phyloP scores from a whole-genome alignment of 35 echinoderm and acorn worm species.

The Ptychodera flava region DNA sequence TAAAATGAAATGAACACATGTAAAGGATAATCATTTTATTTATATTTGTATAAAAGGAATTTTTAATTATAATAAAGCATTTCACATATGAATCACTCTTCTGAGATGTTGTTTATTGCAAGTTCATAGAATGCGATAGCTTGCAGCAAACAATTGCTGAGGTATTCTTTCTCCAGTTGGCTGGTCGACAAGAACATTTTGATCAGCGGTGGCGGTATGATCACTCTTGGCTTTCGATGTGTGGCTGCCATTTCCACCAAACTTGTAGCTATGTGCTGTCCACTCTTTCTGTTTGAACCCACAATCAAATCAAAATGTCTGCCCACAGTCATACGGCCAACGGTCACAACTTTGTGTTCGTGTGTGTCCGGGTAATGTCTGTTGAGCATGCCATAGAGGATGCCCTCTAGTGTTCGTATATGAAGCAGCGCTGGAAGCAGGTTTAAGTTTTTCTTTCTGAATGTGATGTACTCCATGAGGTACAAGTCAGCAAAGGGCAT shows the following conservation, averaged over 20 bases:
- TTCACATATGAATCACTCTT: not conserved
- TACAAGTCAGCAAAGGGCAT: constrained; percentile 65
- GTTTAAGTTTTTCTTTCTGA: constrained; percentile 38
- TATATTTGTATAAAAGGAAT: too few relatives aligned
- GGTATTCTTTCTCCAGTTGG: constrained; percentile 56
- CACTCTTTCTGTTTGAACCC: constrained; percentile 49
- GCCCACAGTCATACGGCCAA: constrained; percentile 44
- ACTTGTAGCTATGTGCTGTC: constrained; percentile 33
- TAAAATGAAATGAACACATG: too few relatives aligned
- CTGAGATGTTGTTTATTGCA: constrained; percentile 18
- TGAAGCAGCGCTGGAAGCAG: constrained; percentile 42
- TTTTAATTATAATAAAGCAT: too few relatives aligned
- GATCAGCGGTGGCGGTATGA: not conserved
- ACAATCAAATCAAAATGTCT: constrained; percentile 70
- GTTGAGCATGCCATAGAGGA: constrained; percentile 60
- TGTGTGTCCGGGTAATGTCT: constrained; percentile 16
- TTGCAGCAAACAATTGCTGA: constrained; percentile 61
- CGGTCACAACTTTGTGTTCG: constrained; percentile 39
- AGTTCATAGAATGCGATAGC: constrained; percentile 68
- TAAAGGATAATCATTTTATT: too few relatives aligned
- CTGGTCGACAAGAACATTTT: constrained; percentile 32
- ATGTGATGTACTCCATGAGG: constrained; percentile 67
- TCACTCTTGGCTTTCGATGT: not conserved
- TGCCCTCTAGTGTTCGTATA: constrained; percentile 46
- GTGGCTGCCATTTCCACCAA: constrained; percentile 27